phyloP scores from a whole-genome alignment of 2,113 vertebrate species.

The Gallinago undulata region DNA sequence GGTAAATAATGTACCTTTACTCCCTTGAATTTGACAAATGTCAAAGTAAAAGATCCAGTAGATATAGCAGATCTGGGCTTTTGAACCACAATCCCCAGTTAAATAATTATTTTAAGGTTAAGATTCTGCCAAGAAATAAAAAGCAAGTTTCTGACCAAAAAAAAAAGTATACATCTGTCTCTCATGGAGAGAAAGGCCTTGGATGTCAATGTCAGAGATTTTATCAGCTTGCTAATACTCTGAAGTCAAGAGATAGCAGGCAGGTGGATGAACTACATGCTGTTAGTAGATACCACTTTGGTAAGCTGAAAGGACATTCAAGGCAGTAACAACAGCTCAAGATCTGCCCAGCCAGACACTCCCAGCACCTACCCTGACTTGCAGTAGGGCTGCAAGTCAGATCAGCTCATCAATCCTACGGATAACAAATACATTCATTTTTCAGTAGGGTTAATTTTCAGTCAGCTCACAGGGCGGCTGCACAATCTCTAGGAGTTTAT shows the following conservation, averaged over 20 bases:
- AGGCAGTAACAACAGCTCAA: neutral
- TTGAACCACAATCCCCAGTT: neutral
- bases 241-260: neutral
- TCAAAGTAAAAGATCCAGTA: neutral
- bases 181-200: neutral
- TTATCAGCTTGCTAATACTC: neutral
- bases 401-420: neutral
- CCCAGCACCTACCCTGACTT: neutral
- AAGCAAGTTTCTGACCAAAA: neutral
- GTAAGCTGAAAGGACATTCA: neutral
- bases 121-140: neutral
- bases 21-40: neutral
- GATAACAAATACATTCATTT: neutral
- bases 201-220: neutral
- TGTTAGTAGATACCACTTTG: neutral
- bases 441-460: neutral
- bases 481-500: neutral
- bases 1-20: neutral
- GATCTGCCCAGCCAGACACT: neutral
- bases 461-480: neutral
- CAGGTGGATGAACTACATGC: neutral
- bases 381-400: neutral
- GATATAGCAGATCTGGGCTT: neutral
- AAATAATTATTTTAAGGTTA: neutral
- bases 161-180: neutral